These are phyloP conservation scores for Fragum fragum DNA, from an alignment of 2,888 invertebrate species.

Conservation along the genomic window DNA sequence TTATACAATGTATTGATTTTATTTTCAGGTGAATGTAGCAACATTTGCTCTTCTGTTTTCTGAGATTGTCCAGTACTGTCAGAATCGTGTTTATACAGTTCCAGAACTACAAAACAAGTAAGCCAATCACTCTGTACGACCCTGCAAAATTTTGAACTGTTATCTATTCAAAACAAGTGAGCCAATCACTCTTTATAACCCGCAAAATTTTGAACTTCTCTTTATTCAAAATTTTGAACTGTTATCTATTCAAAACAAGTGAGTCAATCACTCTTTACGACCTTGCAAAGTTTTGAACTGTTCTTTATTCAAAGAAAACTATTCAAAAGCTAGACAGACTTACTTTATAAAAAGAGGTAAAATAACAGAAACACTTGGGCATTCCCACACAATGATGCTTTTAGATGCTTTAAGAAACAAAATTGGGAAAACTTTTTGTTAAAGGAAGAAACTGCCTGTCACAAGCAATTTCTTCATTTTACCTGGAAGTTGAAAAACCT, in stretches of 20 bases:
- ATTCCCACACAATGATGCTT: background rate
- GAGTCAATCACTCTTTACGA: too few species aligned
- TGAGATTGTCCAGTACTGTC: constrained; percentile 99
- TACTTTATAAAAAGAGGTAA: too few species aligned
- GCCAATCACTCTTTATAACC: too few species aligned
- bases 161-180: too few species aligned
- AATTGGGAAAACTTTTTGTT: background rate
- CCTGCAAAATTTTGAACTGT: too few species aligned
- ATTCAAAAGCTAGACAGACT: too few species aligned
- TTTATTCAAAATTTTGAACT: too few species aligned
- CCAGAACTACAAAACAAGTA: constrained; percentile 96
- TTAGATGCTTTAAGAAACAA: background rate
- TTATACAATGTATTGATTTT: constrained; percentile 36
- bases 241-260: too few species aligned
- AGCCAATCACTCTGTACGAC: constrained; percentile 42
- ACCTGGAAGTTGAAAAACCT: background rate
- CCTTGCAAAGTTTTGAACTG: too few species aligned
- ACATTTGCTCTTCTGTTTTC: constrained; percentile 98
- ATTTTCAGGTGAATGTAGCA: constrained; percentile 91
- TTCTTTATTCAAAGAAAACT: too few species aligned
- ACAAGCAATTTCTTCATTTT: constrained; percentile 9
- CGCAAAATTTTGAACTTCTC: too few species aligned
- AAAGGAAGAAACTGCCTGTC: background rate
- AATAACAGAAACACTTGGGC: too few species aligned
- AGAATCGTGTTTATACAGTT: constrained; percentile 95